These are phyloP conservation scores for Ibidorhyncha struthersii DNA, from an alignment of 2,113 vertebrate species.

Conservation along the genomic window DNA sequence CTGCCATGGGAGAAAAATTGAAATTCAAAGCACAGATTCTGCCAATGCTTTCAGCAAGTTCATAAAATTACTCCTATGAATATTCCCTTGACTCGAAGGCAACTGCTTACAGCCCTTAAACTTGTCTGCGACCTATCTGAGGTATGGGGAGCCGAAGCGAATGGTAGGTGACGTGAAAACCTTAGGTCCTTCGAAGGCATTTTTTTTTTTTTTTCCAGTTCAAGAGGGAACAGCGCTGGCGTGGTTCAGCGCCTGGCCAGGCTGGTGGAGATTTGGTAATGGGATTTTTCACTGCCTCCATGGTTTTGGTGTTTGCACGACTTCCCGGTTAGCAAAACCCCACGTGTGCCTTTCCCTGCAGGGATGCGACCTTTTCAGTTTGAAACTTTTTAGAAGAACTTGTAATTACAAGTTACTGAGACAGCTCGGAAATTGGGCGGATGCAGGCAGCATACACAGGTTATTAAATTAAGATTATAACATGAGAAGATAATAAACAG, in stretches of 20 bases:
- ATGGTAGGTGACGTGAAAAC: background rate
- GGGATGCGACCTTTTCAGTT: background rate
- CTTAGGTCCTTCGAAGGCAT: fast-evolving
- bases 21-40: conserved; percentile 32
- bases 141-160: background rate
- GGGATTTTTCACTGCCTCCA: background rate
- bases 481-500: background rate
- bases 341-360: background rate
- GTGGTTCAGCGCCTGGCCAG: background rate
- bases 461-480: background rate
- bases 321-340: background rate
- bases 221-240: background rate
- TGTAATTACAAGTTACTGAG: background rate
- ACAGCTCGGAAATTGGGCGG: background rate
- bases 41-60: conserved; percentile 5
- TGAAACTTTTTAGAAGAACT: background rate
- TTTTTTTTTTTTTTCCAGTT: background rate
- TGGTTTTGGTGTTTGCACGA: background rate
- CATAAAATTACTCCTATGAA: background rate
- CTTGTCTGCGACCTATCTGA: fast-evolving
- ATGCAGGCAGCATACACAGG: background rate
- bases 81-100: background rate
- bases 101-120: background rate
- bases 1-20: background rate
- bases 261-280: fast-evolving